Base-by-base conservation (phyloP, 2,113 vertebrate genomes). In the Menura novaehollandiae region DNA sequence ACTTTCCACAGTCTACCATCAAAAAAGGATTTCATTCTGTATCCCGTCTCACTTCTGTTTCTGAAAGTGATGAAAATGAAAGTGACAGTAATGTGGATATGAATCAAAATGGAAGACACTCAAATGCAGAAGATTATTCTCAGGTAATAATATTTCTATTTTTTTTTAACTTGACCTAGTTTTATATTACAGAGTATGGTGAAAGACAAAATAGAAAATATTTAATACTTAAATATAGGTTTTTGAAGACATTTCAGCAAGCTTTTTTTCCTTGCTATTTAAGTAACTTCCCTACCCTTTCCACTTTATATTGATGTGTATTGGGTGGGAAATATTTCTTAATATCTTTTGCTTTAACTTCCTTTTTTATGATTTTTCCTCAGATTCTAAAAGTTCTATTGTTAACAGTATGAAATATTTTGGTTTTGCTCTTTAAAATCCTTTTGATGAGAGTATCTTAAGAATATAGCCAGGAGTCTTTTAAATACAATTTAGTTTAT, bases 21-120 rank as follows among this genome's bases (percentile, higher is more conserved):
- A 97, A 90, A 95, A 99, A 95, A 93, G 64, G 77, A 53, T 72
- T 85, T 33, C 9, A 9, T 35, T 69, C 59, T 30, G 6, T 71
- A 66, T 96, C 96, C 46, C 60, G 30, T 75, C 97, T 99, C 84
- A 15, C 97, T 56, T 94, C 98, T 60, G 32, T 99, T 56, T 47
- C 59, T 60, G 99, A 99, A 98, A 97, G 24, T 77, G 98, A 98
- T 88, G 98, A 98, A 97, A 96, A 62, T 51, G 56, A 95, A 49
- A 74, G 4, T 76, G 85, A 93, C 30, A 87, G 52, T 90, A 89
- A 76, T 62, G 66, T 59, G 35, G 95, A 94, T 37, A 12, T 90
- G 60, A 96, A 75, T 91, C 75, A 47, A 80, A 49, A 60, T 56
- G 28, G 27, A 13, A 89, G 53, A 75, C 13, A 32, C 26, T 82